Conservation (phyloP, 2,797 vertebrate genomes). For the Todus mexicanus region DNA sequence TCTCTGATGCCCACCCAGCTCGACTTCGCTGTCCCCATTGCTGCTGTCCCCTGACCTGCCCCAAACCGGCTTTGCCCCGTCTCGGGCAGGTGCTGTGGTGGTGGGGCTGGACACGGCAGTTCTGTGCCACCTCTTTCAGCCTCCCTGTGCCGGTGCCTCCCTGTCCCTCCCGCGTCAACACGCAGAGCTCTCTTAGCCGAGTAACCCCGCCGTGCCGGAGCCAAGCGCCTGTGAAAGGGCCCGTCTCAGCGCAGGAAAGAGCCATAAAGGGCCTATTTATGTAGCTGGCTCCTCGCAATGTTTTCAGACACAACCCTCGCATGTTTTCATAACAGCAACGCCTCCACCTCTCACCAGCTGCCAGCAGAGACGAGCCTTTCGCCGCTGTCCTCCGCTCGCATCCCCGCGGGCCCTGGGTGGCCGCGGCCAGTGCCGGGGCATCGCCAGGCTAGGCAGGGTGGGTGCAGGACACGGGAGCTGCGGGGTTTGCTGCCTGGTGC, state of each 20-base stretch:
- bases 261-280: conserved; percentile 60
- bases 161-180: rapidly evolving
- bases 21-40: not conserved
- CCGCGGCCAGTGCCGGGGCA: rapidly evolving
- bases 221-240: not conserved
- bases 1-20: not conserved
- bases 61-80: not conserved
- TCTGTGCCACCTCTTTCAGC: not conserved
- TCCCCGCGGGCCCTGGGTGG: not conserved
- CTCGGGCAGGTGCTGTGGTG: rapidly evolving
- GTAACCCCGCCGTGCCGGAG: not conserved
- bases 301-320: conserved; percentile 65
- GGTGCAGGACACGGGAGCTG: rapidly evolving
- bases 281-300: conserved; percentile 55
- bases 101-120: not conserved
- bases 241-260: conserved; percentile 22
- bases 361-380: not conserved
- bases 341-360: conserved; percentile 39
- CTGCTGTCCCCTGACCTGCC: not conserved
- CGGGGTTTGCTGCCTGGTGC: not conserved
- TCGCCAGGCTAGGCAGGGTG: rapidly evolving
- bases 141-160: not conserved
- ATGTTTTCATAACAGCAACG: conserved; percentile 63
- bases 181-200: not conserved
- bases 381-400: not conserved